phyloP scores from a whole-genome alignment of 2,888 invertebrate species.

The Autographa pulchrina region DNA sequence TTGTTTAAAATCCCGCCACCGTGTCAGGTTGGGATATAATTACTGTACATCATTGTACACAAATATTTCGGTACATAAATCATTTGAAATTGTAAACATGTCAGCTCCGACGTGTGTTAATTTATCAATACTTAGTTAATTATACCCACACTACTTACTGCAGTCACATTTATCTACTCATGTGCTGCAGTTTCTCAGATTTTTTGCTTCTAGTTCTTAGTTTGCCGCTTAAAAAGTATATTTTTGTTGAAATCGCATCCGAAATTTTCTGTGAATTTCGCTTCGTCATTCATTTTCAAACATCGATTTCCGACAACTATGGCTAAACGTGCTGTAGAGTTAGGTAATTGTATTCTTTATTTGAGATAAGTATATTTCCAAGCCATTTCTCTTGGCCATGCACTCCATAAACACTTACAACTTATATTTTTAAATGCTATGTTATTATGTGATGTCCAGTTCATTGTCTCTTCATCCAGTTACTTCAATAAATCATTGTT shows the following conservation, averaged over 20 bases:
- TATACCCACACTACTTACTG: conserved; percentile 13
- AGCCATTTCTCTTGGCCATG: too few species aligned
- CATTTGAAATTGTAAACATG: conserved; percentile 40
- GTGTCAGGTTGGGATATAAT: conserved; percentile 10
- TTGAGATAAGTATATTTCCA: too few species aligned
- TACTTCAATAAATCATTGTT: conserved; percentile 41
- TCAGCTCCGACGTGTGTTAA: conserved; percentile 23
- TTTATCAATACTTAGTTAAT: conserved; percentile 43
- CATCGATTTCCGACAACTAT: too few species aligned
- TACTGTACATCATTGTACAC: conserved; percentile 1
- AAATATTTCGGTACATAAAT: conserved; percentile 27
- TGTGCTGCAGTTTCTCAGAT: conserved; percentile 14
- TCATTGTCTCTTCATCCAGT: conserved; percentile 33
- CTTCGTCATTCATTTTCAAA: conserved; percentile 25
- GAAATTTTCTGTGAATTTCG: neutral
- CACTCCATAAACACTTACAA: too few species aligned
- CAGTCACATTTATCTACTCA: too few species aligned
- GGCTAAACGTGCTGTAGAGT: too few species aligned
- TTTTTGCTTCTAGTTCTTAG: conserved; percentile 19
- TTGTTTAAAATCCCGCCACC: conserved; percentile 23
- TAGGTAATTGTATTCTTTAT: too few species aligned
- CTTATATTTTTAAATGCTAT: neutral
- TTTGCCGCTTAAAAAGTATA: conserved; percentile 22
- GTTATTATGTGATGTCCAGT: conserved; percentile 8
- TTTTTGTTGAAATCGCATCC: neutral